A percentile compares a stretch with the other conserved stretches of the same genome.
phyloP scores from a whole-genome alignment of 2,797 vertebrate genomes.

The Taeniopygia guttata region DNA sequence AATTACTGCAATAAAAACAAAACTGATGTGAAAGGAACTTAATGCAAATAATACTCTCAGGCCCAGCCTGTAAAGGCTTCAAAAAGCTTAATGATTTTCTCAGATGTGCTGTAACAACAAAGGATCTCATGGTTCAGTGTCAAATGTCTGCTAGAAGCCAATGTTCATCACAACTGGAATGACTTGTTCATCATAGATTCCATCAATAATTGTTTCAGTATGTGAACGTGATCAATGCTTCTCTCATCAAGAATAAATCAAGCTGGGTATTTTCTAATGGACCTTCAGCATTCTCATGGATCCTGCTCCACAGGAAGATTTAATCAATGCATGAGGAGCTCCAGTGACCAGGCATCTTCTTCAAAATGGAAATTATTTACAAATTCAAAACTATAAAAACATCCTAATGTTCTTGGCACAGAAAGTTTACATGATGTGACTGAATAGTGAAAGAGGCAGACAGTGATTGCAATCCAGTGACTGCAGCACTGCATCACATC shows the following conservation, averaged over 20 bases:
- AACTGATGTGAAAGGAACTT: not conserved
- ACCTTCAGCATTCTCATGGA: slow-evolving; percentile 11
- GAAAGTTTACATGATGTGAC: accelerated
- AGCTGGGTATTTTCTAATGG: slow-evolving; percentile 18
- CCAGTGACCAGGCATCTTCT: not conserved
- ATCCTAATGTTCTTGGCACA: accelerated
- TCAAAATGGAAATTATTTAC: not conserved
- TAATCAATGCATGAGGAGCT: not conserved
- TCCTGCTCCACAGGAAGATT: not conserved
- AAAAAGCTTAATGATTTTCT: slow-evolving; percentile 56
- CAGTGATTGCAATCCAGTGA: not conserved
- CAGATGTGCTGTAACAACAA: slow-evolving; percentile 58
- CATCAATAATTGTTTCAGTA: slow-evolving; percentile 61
- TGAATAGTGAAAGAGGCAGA: not conserved
- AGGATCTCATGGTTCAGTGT: slow-evolving; percentile 54
- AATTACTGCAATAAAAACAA: slow-evolving; percentile 2
- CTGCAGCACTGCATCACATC: not conserved
- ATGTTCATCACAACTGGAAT: slow-evolving; percentile 37
- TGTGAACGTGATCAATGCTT: slow-evolving; percentile 44
- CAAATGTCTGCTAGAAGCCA: slow-evolving; percentile 47
- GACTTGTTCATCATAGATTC: slow-evolving; percentile 52
- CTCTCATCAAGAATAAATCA: slow-evolving; percentile 28
- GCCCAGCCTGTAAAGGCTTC: not conserved
- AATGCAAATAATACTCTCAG: slow-evolving; percentile 3
- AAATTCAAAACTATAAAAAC: not conserved